Base-by-base conservation (phyloP, 2,113 vertebrate species). In the Percina caprodes region DNA sequence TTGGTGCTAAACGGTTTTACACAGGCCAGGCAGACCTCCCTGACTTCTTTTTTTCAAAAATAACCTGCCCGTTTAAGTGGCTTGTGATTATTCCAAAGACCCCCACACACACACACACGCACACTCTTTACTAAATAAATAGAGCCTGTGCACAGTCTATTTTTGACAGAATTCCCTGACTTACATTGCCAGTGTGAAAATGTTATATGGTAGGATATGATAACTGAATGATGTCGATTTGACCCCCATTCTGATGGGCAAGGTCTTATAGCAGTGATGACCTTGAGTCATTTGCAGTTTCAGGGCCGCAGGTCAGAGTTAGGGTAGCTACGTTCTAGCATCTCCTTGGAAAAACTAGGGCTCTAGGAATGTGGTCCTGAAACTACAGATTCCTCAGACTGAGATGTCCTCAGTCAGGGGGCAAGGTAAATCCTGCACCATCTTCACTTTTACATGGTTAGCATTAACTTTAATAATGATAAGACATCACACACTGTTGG, bases 1-100 rank as follows among this genome's bases (percentile, higher is more conserved):
- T 68, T 74, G 69, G 46, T 49, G 75, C 78, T 80, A 60, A 81
- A 73, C 68, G 77, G 49, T 75, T 73, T 39, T 46, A 24, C 26
- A 14, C 68, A 82, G 75, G 75, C 65, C 74, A 52, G 21, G 60
- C 80, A 58, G 19, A 63, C 24, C 26, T 54, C 30, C 49, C 16
- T 1, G 18, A 18, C 1, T 51, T 8, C 19, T 15, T 45, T 4
- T 6, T 39, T n/a, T 30, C 6, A 48, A 23, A 19, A 54, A 54
- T 61, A 48, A 18, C 24, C 14, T 77, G 9, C 4, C 11, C 42
- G 66, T 52, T 69, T 49, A 45, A 46, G 39, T 62, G 58, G 8
- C 24, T 19, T 52, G n/a, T 59, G 23, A 21, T 45, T 33, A 23
- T 51, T 42, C 4, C 4, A 46, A 10, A 48, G 5, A 24, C 54